Evolutionary conservation across 2,113 vertebrate species (phyloP).

Genomic region (Arizona elegans): DNA sequence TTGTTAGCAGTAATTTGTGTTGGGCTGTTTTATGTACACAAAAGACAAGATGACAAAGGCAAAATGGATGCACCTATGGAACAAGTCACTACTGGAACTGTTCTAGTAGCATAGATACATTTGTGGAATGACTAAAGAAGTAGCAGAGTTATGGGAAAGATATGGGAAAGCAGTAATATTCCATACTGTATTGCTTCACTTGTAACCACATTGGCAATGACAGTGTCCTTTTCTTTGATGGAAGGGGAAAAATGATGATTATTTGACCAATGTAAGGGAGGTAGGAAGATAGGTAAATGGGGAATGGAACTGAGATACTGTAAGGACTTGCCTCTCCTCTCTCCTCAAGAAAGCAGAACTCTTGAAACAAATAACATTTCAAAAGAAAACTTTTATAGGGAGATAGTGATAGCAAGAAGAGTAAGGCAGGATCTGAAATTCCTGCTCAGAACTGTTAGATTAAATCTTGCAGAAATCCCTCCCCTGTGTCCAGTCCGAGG

Average conservation of each 20-base stretch:
- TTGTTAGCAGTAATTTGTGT: slow-evolving; percentile 35
- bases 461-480: too few species aligned
- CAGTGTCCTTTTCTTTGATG: neutral
- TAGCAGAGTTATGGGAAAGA: neutral
- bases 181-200: neutral
- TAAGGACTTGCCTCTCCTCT: too few species aligned
- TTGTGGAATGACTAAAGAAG: neutral
- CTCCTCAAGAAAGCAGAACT: too few species aligned
- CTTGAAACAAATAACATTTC: too few species aligned
- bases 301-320: neutral
- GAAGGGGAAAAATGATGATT: neutral
- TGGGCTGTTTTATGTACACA: slow-evolving; percentile 22
- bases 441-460: too few species aligned
- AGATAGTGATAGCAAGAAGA: too few species aligned
- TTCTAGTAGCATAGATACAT: neutral
- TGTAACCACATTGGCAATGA: neutral
- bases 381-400: too few species aligned
- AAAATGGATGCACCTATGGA: neutral
- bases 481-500: too few species aligned
- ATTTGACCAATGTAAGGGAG: neutral
- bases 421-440: too few species aligned
- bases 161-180: neutral
- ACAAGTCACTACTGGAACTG: neutral
- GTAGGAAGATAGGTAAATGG: neutral
- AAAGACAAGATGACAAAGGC: neutral